These are phyloP conservation scores for Melieria crassipennis DNA, from an alignment of 2,888 invertebrate genomes.

Conservation along the genomic window DNA sequence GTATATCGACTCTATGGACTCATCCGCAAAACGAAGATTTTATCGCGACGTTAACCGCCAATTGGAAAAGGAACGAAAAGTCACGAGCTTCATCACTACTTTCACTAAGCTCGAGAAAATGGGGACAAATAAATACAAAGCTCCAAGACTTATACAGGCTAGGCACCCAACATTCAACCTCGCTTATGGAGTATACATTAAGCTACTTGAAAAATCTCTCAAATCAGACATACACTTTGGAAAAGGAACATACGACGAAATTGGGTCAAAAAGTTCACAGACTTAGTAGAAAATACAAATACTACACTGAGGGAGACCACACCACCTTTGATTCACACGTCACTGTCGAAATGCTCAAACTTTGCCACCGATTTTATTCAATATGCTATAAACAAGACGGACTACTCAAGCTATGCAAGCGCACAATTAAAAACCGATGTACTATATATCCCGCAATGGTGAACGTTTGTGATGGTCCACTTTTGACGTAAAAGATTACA, in stretches of 20 bases:
- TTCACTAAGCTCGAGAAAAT: too few relatives aligned
- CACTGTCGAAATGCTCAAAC: constrained; percentile 3
- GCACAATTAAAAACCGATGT: too few relatives aligned
- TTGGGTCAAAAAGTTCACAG: constrained; percentile 14
- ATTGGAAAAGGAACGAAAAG: too few relatives aligned
- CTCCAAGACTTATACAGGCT: constrained; percentile 27
- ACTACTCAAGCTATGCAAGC: too few relatives aligned
- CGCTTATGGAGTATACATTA: constrained; percentile 16
- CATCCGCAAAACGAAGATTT: too few relatives aligned
- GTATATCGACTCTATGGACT: too few relatives aligned
- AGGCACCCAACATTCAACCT: constrained; percentile 24
- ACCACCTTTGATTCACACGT: constrained; percentile 19
- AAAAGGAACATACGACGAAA: constrained; percentile 27
- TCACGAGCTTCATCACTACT: too few relatives aligned
- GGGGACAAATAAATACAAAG: constrained; percentile 11
- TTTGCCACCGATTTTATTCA: not conserved
- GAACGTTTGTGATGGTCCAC: too few relatives aligned
- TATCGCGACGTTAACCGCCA: too few relatives aligned
- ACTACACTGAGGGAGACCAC: constrained; percentile 16
- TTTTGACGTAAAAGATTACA: too few relatives aligned
- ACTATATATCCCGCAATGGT: too few relatives aligned
- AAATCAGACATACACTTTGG: constrained; percentile 22
- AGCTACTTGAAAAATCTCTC: constrained; percentile 16
- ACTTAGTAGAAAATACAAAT: not conserved
- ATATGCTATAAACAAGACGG: too few relatives aligned